Conservation (phyloP, 2,888 invertebrate species). For the Trissolcus brochymenae region DNA sequence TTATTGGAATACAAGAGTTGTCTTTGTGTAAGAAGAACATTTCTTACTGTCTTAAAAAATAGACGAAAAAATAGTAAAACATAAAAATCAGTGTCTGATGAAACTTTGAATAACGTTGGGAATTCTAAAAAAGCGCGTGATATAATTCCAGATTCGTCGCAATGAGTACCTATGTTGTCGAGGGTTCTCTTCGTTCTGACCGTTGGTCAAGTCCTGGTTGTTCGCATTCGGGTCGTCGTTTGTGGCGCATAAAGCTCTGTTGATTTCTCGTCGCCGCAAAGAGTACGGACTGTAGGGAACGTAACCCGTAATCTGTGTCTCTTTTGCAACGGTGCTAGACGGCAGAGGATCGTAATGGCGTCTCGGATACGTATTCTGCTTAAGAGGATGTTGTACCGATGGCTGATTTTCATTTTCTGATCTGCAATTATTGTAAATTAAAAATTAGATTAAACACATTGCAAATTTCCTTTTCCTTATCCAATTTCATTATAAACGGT, state of each 20-base stretch:
- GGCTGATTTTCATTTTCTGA: constrained; percentile 63
- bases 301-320: constrained; percentile 67
- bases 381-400: constrained; percentile 72
- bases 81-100: too few relatives aligned
- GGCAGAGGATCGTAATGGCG: constrained; percentile 67
- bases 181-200: constrained; percentile 59
- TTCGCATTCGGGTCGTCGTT: constrained; percentile 62
- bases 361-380: constrained; percentile 69
- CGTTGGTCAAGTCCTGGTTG: constrained; percentile 62
- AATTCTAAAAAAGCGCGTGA: neutral
- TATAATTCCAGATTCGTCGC: constrained; percentile 6
- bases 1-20: too few relatives aligned
- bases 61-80: too few relatives aligned
- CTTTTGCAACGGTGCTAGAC: constrained; percentile 63
- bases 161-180: constrained; percentile 50
- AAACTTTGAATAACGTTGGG: neutral
- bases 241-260: constrained; percentile 67
- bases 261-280: constrained; percentile 69
- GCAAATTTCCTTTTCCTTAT: neutral
- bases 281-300: constrained; percentile 73
- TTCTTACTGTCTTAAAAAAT: too few relatives aligned
- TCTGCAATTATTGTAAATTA: constrained; percentile 63
- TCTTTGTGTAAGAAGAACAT: neutral
- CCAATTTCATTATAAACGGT: neutral
- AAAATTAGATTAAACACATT: neutral